Conservation (phyloP, 2,888 invertebrate genomes). For the Ichneumoninae sp. region DNA sequence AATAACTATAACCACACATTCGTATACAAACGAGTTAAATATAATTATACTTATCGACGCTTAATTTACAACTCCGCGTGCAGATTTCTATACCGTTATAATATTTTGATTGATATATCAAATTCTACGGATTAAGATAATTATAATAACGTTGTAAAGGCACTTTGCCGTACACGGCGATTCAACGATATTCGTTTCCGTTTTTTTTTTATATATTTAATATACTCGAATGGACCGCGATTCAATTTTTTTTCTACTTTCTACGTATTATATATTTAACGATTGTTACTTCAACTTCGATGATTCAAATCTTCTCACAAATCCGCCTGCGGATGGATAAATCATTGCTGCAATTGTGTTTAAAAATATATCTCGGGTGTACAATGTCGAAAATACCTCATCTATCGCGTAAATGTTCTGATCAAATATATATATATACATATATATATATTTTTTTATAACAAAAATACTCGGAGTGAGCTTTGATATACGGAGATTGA, state of each 20-base stretch:
- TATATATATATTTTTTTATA: not conserved
- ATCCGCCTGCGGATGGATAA: conserved; percentile 62
- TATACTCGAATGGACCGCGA: conserved; percentile 51
- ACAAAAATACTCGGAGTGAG: not conserved
- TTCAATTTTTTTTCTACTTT: conserved; percentile 47
- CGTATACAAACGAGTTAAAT: conserved; percentile 17
- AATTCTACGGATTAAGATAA: not conserved
- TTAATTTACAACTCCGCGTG: conserved; percentile 44
- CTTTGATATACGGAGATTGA: not conserved
- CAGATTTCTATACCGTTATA: conserved; percentile 20
- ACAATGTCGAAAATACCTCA: conserved; percentile 3
- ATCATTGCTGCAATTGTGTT: conserved; percentile 4
- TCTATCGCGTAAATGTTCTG: conserved; percentile 1
- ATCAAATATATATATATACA: conserved; percentile 15
- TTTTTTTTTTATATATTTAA: not conserved
- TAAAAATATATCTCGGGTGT: conserved; percentile 15
- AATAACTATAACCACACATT: conserved; percentile 15
- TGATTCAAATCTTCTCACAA: conserved; percentile 21
- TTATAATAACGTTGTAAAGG: conserved; percentile 37
- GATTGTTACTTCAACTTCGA: conserved; percentile 8
- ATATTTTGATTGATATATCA: conserved; percentile 22
- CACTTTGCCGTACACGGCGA: conserved; percentile 31
- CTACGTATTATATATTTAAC: conserved; percentile 7
- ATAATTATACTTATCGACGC: conserved; percentile 30
- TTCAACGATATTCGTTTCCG: conserved; percentile 2